phyloP scores from a whole-genome alignment of 2,888 invertebrate genomes.

The Chouioia cunea region DNA sequence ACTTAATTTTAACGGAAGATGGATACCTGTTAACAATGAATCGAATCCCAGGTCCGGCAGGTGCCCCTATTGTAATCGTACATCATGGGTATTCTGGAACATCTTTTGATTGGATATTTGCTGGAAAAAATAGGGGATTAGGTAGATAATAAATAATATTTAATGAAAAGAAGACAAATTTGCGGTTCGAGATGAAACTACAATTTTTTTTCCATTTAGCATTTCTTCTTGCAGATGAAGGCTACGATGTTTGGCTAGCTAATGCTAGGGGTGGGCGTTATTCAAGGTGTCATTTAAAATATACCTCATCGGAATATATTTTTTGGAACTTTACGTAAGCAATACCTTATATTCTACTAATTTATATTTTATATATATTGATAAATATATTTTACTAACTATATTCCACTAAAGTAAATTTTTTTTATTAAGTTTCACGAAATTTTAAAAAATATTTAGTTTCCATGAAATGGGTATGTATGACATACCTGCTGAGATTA shows the following conservation, averaged over 20 bases:
- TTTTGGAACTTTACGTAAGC: constrained; percentile 14
- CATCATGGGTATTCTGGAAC: constrained; percentile 87
- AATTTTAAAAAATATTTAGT: constrained; percentile 68
- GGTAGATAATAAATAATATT: constrained; percentile 62
- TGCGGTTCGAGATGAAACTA: no score
- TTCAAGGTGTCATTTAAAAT: not conserved
- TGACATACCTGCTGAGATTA: constrained; percentile 82
- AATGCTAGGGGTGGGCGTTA: constrained; percentile 8
- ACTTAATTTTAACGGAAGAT: constrained; percentile 81
- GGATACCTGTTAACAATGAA: constrained; percentile 87
- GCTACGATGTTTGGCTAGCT: constrained; percentile 25
- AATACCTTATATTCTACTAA: no score
- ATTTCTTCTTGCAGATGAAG: constrained; percentile 8
- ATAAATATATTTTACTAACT: no score
- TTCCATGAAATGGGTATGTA: constrained; percentile 91
- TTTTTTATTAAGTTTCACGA: no score
- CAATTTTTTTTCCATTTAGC: not conserved
- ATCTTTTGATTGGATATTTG: constrained; percentile 83
- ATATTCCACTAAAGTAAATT: no score
- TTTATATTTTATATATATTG: no score
- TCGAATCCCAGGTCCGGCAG: constrained; percentile 76
- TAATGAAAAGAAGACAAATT: not conserved
- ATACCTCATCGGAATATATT: not conserved
- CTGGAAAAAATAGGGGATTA: constrained; percentile 75
- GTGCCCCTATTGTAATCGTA: constrained; percentile 75